Conservation (phyloP, 2,113 vertebrate genomes). For the Plecturocebus donacophilus region DNA sequence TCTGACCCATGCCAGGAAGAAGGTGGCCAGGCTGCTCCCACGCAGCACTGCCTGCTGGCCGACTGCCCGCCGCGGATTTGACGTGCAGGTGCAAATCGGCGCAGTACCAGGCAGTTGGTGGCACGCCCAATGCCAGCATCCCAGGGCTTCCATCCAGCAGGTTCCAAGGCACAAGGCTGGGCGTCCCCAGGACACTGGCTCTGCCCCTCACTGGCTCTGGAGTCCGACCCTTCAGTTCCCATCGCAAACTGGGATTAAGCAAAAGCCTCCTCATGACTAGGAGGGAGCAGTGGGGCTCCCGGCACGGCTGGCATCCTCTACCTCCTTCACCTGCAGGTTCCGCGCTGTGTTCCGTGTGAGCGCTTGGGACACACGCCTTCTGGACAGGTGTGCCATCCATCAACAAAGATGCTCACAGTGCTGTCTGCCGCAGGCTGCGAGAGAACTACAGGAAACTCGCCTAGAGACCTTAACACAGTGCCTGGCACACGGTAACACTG, state of each 20-base stretch:
- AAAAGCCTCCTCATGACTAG: neutral
- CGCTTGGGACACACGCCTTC: neutral
- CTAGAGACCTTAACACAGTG: neutral
- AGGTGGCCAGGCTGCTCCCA: neutral
- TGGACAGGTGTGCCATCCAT: too few species aligned
- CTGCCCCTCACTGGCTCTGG: neutral
- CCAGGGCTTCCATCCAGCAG: neutral
- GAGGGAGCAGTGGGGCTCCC: fast-evolving
- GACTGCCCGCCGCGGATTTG: fast-evolving
- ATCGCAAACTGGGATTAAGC: neutral
- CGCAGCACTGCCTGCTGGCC: fast-evolving
- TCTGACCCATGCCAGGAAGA: neutral
- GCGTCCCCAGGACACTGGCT: neutral
- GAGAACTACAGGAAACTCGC: neutral
- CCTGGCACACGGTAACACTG: fast-evolving
- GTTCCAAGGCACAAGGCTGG: neutral
- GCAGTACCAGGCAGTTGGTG: neutral
- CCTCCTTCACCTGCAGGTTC: neutral
- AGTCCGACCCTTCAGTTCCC: neutral
- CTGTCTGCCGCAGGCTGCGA: neutral
- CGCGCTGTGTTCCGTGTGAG: fast-evolving
- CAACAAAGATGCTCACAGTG: neutral
- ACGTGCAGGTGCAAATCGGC: too few species aligned
- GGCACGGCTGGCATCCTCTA: fast-evolving
- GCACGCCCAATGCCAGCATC: fast-evolving